A percentile compares a stretch with the other conserved stretches of the same genome.
phyloP scores from a whole-genome alignment of 1,140 invertebrate species.

The Gryon sp. region DNA sequence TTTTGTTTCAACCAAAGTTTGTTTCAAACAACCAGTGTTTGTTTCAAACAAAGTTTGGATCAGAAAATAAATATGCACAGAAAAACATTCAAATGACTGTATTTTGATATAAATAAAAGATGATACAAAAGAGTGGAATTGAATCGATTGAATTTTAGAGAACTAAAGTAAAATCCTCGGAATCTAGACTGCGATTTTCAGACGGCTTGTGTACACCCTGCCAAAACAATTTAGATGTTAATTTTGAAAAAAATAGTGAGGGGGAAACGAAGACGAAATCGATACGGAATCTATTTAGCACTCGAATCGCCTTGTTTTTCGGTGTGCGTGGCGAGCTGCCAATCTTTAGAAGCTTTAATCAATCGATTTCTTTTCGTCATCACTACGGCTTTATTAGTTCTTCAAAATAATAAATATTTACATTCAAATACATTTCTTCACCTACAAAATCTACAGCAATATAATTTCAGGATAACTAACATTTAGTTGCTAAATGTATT shows the following conservation, averaged over 20 bases:
- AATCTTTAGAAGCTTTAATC: constrained; percentile 46
- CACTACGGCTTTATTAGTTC: constrained; percentile 3
- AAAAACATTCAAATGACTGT: background rate
- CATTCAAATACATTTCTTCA: no score
- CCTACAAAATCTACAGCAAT: no score
- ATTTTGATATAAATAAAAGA: constrained; percentile 17
- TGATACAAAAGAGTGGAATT: constrained; percentile 20
- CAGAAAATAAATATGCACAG: constrained; percentile 10
- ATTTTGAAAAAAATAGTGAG: constrained; percentile 51
- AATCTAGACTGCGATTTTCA: constrained; percentile 30
- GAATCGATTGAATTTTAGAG: constrained; percentile 19
- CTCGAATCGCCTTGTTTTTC: constrained; percentile 54
- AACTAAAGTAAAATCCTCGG: constrained; percentile 22
- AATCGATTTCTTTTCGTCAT: constrained; percentile 26
- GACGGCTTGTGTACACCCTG: constrained; percentile 37
- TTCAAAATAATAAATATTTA: background rate
- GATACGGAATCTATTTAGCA: constrained; percentile 61
- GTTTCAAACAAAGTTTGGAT: no score
- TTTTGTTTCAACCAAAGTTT: no score
- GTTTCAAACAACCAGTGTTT: no score
- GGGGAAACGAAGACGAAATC: constrained; percentile 57
- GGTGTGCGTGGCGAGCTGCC: constrained; percentile 23
- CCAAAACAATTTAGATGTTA: constrained; percentile 61
- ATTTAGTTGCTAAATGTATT: no score
- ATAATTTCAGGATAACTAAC: no score